Evolutionary conservation across 2,797 vertebrate genomes (phyloP).

Genomic region (Hypotaenidia okinawae): DNA sequence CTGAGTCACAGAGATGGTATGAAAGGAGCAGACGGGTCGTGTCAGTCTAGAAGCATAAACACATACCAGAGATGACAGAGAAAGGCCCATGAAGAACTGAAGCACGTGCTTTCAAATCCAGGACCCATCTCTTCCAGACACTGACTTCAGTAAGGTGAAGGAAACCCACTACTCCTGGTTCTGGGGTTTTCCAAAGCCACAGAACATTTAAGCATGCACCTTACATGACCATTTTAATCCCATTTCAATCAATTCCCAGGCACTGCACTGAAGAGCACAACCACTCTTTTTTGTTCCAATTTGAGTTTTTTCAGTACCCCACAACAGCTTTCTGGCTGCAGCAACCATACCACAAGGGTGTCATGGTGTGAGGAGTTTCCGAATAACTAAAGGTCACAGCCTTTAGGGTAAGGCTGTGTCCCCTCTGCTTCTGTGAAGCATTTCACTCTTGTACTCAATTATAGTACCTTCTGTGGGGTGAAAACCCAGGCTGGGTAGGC

Average conservation of each 20-base stretch:
- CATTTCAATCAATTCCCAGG: neutral
- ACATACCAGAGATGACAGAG: neutral
- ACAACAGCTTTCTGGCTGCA: neutral
- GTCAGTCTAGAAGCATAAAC: neutral
- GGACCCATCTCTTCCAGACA: neutral
- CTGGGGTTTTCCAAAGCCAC: neutral
- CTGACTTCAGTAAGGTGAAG: neutral
- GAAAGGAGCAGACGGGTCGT: neutral
- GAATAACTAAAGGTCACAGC: neutral
- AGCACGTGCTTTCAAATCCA: neutral
- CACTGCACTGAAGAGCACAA: neutral
- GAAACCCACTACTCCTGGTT: neutral
- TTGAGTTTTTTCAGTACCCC: neutral
- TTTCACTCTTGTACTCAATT: neutral
- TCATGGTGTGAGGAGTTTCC: neutral
- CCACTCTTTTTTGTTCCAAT: neutral
- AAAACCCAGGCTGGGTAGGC: neutral
- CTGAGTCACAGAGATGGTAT: fast-evolving
- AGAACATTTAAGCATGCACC: neutral
- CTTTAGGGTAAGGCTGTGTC: neutral
- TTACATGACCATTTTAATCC: neutral
- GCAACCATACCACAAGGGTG: neutral
- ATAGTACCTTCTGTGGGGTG: neutral
- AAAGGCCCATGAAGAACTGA: neutral
- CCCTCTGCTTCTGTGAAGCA: neutral